Conservation (phyloP, 2,888 invertebrate genomes). For the Venustoraphidia nigricollis region DNA sequence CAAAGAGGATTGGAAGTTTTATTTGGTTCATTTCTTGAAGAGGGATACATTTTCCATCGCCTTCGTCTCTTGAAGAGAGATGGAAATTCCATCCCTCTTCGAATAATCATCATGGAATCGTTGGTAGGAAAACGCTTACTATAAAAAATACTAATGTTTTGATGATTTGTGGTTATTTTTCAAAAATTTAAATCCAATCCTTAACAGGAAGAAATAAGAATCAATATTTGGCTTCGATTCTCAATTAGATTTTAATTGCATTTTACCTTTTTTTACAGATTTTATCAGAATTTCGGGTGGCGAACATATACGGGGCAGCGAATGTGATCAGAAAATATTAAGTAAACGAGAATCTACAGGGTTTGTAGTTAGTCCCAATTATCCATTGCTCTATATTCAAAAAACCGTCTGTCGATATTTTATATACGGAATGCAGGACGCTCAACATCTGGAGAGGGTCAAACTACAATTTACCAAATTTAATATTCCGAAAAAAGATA, state of each 20-base stretch:
- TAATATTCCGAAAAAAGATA: conserved; percentile 75
- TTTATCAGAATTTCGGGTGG: conserved; percentile 87
- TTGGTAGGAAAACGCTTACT: too few relatives aligned
- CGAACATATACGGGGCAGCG: conserved; percentile 90
- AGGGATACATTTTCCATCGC: too few relatives aligned
- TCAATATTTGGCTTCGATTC: too few relatives aligned
- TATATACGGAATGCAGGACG: conserved; percentile 96
- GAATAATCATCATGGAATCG: too few relatives aligned
- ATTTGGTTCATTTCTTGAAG: too few relatives aligned
- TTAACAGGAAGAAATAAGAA: too few relatives aligned
- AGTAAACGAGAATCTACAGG: conserved; percentile 88
- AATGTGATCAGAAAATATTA: conserved; percentile 96
- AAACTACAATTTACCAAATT: conserved; percentile 77
- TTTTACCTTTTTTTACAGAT: conserved; percentile 38
- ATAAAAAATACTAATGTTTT: too few relatives aligned
- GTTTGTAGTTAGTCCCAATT: conserved; percentile 89
- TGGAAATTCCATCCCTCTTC: too few relatives aligned
- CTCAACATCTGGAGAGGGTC: conserved; percentile 88
- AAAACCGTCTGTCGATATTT: conserved; percentile 96
- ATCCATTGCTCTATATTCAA: conserved; percentile 87
- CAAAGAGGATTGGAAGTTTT: too few relatives aligned
- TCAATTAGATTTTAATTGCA: background rate
- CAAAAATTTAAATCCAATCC: too few relatives aligned
- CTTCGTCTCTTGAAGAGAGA: too few relatives aligned
- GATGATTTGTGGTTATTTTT: too few relatives aligned